Base-by-base conservation (phyloP, 1,140 invertebrate genomes). In the Brachionus rotundiformis region DNA sequence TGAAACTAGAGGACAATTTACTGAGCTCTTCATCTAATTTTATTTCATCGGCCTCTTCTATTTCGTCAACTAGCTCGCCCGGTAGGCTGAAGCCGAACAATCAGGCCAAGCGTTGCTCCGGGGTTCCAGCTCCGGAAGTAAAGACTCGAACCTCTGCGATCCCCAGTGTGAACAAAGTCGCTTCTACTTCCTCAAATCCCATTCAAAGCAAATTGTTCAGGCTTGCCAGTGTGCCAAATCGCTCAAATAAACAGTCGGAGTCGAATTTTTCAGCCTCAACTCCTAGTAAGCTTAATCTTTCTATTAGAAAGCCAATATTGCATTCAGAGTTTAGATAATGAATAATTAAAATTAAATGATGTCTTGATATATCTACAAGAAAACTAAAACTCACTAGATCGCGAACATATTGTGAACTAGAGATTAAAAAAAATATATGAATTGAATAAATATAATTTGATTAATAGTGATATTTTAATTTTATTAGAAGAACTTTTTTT, bases 31-130 rank as follows among this genome's bases (percentile, higher is more conserved):
- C 68, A 6, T 44, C 68, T 27, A 73, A 44, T n/a, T 73, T 73
- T 27, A 44, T 73, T 25, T 73, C 68, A 27, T 73, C 68, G n/a
- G 16, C 68, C 19, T 73, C 68, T 16, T 73, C 68, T 23, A 73
- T 73, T 11, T 73, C 68, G 23, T 73, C 68, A 25, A 73, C 19
- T 4, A 44, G 36, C 16, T 73, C 68, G 25, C 68, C 68, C 1
- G 44, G 68, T 47, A 23, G 68, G 23, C 19, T 13, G 3, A 73
- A 73, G 36, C 13, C 31, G 39, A 73, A 29, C 31, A 65, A 25
- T 47, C 68, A 73, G 41, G n/a, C 11, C 23, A 73, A 73, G n/a
- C 68, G 68, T 16, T 44, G 44, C 23, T 73, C 68, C 11, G 68
- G 63, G 2, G 59, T 61, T 25, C 16, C n/a, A 68, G 16, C 16